phyloP scores from a whole-genome alignment of 1,140 invertebrate species.

The Hylyphantes graminicola region DNA sequence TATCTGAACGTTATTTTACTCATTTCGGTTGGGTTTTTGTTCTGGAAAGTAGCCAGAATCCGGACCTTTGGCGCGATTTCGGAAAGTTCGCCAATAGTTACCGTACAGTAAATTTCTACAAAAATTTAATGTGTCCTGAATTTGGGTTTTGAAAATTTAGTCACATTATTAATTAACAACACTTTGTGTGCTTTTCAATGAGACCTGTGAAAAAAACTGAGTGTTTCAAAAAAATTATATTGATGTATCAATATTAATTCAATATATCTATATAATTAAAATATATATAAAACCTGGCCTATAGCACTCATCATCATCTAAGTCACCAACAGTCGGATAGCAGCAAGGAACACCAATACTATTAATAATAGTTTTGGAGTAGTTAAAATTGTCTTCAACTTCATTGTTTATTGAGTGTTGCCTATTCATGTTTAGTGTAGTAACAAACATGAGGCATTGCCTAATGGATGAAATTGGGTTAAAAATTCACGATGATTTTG shows the following conservation, averaged over 20 bases:
- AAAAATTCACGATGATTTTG: neutral
- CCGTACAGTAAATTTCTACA: too few species aligned
- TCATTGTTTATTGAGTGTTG: neutral
- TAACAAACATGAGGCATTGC: neutral
- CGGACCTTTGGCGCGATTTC: too few species aligned
- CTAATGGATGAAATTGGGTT: neutral
- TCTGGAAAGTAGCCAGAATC: too few species aligned
- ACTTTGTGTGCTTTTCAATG: too few species aligned
- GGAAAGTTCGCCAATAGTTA: too few species aligned
- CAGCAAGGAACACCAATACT: neutral
- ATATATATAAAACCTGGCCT: constrained; percentile 1
- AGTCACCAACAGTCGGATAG: neutral
- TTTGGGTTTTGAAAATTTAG: too few species aligned
- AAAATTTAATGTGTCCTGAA: too few species aligned
- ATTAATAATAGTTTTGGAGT: neutral
- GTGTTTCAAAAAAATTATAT: too few species aligned
- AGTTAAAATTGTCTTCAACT: neutral
- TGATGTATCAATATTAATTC: neutral
- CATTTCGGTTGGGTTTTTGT: too few species aligned
- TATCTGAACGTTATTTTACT: too few species aligned
- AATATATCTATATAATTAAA: neutral
- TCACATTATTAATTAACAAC: too few species aligned
- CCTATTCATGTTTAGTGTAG: neutral
- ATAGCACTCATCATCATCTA: constrained; percentile 9
- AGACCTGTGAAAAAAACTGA: too few species aligned